A percentile compares a stretch with the other conserved stretches of the same genome.
phyloP scores from a whole-genome alignment of 2,888 invertebrate genomes.

The Caenorhabditis plicata region DNA sequence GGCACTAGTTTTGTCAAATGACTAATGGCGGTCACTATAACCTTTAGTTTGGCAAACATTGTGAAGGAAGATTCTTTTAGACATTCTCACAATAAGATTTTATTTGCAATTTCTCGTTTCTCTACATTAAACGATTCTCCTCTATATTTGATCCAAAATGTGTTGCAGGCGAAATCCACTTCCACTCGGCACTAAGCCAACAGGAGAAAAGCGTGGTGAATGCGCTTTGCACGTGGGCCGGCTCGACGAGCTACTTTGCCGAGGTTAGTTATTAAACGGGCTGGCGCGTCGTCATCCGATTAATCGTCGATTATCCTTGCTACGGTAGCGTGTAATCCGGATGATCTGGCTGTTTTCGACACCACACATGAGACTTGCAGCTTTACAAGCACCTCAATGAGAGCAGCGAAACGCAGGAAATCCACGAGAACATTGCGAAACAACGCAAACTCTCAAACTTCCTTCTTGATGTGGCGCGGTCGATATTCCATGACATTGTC shows the following conservation, averaged over 20 bases:
- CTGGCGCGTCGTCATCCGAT: neutral
- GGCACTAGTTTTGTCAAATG: too few relatives aligned
- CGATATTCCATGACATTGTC: constrained; percentile 84
- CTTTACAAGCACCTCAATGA: constrained; percentile 73
- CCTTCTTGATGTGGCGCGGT: constrained; percentile 79
- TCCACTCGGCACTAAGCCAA: constrained; percentile 40
- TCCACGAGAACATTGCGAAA: constrained; percentile 47
- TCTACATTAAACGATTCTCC: neutral
- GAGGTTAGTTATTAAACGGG: constrained; percentile 34
- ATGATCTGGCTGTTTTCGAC: too few relatives aligned
- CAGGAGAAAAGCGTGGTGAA: constrained; percentile 49
- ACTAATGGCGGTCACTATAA: too few relatives aligned
- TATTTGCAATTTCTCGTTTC: neutral
- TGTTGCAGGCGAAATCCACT: constrained; percentile 57
- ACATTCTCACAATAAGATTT: neutral
- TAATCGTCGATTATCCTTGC: neutral
- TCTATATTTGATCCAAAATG: too few relatives aligned
- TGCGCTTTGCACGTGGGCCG: constrained; percentile 55
- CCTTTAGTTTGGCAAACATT: too few relatives aligned
- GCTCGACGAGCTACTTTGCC: constrained; percentile 49
- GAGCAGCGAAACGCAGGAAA: constrained; percentile 12
- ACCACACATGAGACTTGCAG: constrained; percentile 67
- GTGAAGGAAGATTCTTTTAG: too few relatives aligned
- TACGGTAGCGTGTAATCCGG: neutral
- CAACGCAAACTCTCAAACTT: constrained; percentile 72